phyloP scores from a whole-genome alignment of 1,140 invertebrate species.

The Ephestia elutella region DNA sequence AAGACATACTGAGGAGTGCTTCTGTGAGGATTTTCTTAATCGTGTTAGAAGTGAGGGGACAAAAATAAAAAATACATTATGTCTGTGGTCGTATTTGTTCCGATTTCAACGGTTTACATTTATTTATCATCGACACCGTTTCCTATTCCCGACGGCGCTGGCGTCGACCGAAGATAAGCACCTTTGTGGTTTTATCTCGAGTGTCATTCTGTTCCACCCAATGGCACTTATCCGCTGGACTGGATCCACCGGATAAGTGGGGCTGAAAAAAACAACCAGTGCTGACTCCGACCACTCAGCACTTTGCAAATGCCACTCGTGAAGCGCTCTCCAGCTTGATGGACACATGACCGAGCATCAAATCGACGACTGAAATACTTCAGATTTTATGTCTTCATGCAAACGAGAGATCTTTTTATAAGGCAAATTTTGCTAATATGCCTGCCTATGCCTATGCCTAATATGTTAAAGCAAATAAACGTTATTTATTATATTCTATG shows the following conservation, averaged over 20 bases:
- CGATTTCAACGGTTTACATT: no score
- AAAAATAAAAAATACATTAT: no score
- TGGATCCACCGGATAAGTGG: neutral
- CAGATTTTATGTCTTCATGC: conserved; percentile 4
- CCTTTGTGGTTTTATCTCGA: conserved; percentile 1
- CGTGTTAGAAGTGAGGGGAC: no score
- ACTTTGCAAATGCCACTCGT: conserved; percentile 4
- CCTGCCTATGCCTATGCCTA: no score
- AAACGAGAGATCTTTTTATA: no score
- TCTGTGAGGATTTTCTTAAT: no score
- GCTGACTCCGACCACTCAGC: conserved; percentile 1
- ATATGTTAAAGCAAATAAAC: no score
- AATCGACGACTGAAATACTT: neutral
- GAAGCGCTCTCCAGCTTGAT: neutral
- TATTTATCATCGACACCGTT: neutral
- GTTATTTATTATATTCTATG: no score
- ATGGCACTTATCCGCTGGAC: no score
- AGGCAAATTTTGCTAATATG: no score
- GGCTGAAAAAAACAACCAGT: conserved; percentile 2
- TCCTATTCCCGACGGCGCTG: neutral
- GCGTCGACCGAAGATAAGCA: neutral
- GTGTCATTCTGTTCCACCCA: neutral
- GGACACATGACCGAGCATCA: neutral
- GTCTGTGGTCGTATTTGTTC: no score
- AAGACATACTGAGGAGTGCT: no score